A percentile compares a stretch with the other conserved stretches of the same genome.
Conservation (phyloP, 2,888 invertebrate genomes). For the Oxycera nigricornis region DNA sequence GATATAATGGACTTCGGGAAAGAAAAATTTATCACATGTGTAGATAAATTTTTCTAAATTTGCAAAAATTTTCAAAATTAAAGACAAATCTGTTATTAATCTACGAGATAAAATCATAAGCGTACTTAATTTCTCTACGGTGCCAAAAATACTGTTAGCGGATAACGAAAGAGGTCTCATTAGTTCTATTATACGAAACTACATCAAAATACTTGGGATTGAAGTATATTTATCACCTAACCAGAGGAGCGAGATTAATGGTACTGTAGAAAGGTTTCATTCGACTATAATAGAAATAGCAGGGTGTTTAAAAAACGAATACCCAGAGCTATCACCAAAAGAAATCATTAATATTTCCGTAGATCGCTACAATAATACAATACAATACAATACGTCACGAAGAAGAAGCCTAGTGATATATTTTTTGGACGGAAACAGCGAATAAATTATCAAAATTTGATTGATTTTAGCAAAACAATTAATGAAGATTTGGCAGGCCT, state of each 20-base stretch:
- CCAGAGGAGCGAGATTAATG: not conserved
- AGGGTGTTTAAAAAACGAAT: conserved; percentile 4
- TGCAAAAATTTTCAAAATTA: conserved; percentile 2
- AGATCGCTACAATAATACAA: conserved; percentile 31
- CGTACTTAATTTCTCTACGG: not conserved
- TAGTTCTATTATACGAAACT: conserved; percentile 16
- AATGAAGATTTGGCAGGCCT: not conserved
- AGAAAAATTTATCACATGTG: conserved; percentile 21
- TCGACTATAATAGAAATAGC: not conserved
- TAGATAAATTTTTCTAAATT: conserved; percentile 25
- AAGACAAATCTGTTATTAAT: conserved; percentile 21
- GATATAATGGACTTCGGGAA: not conserved
- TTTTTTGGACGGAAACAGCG: conserved; percentile 27
- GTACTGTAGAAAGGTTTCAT: not conserved
- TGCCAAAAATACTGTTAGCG: conserved; percentile 10
- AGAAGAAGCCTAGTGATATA: conserved; percentile 37
- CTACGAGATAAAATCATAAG: conserved; percentile 16
- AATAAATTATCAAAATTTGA: conserved; percentile 14
- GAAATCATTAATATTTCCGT: conserved; percentile 32
- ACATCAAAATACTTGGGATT: conserved; percentile 25
- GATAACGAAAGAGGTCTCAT: conserved; percentile 32
- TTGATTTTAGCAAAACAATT: not conserved
- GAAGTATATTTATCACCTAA: not conserved
- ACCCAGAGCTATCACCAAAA: not conserved
- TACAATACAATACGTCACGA: conserved; percentile 11